Conservation (phyloP, 2,888 invertebrate genomes). For the Koerneria pararmatus region DNA sequence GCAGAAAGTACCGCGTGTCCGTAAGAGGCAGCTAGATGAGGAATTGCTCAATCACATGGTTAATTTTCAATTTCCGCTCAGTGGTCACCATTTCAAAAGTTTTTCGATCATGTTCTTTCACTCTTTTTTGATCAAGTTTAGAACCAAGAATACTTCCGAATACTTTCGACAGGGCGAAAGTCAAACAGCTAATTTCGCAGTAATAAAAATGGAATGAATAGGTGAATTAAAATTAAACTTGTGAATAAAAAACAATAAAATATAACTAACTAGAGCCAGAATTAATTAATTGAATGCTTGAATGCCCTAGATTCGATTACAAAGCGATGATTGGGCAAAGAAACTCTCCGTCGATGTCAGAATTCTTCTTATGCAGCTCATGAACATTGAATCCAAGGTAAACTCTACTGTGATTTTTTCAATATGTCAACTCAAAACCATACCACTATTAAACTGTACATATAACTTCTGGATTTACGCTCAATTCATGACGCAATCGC, state of each 20-base stretch:
- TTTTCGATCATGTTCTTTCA: too few species aligned
- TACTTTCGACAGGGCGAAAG: too few species aligned
- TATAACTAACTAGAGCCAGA: background rate
- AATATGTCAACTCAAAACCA: too few species aligned
- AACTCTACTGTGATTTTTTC: background rate
- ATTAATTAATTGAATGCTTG: background rate
- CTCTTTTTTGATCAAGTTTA: too few species aligned
- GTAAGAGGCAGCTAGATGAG: conserved; percentile 55
- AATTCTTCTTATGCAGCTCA: conserved; percentile 54
- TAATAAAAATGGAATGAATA: too few species aligned
- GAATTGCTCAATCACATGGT: conserved; percentile 57
- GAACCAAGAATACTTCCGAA: too few species aligned
- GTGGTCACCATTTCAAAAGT: background rate
- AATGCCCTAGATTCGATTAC: conserved; percentile 57
- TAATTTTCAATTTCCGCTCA: background rate
- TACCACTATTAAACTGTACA: too few species aligned
- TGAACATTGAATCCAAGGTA: conserved; percentile 57
- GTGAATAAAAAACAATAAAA: too few species aligned
- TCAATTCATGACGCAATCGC: background rate
- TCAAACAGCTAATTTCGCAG: too few species aligned
- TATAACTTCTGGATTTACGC: too few species aligned
- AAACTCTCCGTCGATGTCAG: conserved; percentile 56
- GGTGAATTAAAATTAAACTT: too few species aligned
- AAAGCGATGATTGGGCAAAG: conserved; percentile 57
- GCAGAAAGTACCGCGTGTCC: conserved; percentile 53